A percentile compares a stretch with the other conserved stretches of the same genome.
Conservation (phyloP, 1,140 invertebrate species). For the Bombus soroeensis region DNA sequence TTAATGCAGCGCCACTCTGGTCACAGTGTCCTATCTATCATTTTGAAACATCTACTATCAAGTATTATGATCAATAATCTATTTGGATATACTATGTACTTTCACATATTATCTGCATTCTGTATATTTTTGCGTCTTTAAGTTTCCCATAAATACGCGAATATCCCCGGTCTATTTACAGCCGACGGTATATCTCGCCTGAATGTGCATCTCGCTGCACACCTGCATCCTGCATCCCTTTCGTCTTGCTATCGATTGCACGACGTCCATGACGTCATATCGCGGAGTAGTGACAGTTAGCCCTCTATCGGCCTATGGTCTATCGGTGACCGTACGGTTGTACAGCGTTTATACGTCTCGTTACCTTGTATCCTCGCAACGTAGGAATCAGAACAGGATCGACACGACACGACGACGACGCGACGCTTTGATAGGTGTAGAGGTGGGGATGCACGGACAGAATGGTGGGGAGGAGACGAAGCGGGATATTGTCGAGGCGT, state of each 20-base stretch:
- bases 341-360: conserved; percentile 50
- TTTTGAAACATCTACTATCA: no score
- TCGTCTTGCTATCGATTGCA: conserved; percentile 14
- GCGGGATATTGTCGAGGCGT: conserved; percentile 67
- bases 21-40: no score
- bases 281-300: not conserved
- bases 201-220: conserved; percentile 2
- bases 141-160: no score
- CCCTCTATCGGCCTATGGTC: conserved; percentile 24
- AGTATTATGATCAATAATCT: no score
- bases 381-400: conserved; percentile 61
- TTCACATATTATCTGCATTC: no score
- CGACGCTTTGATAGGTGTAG: not conserved
- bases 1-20: no score
- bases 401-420: conserved; percentile 42
- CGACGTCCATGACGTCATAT: conserved; percentile 32
- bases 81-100: no score
- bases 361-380: conserved; percentile 56
- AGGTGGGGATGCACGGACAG: not conserved
- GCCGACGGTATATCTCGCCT: not conserved
- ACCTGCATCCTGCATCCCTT: conserved; percentile 46
- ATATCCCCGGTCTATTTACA: not conserved
- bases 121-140: no score
- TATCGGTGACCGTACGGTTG: conserved; percentile 25
- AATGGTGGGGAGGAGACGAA: not conserved